phyloP scores from a whole-genome alignment of 1,140 invertebrate genomes.

The Radopholus similis region DNA sequence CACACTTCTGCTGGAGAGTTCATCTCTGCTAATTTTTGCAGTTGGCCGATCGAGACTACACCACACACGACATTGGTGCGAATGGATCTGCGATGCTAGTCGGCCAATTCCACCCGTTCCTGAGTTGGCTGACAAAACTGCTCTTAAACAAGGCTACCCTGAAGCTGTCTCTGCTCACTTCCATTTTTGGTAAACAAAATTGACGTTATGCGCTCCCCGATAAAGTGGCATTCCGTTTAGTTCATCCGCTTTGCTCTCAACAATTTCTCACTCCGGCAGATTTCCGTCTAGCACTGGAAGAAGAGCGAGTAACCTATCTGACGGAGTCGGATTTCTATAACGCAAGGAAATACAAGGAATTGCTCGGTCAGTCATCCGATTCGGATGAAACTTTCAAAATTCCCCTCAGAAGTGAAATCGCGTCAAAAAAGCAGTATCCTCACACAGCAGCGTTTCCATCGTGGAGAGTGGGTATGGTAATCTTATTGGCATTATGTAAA shows the following conservation, averaged over 20 bases:
- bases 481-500: too few relatives aligned
- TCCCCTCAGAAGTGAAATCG: background rate
- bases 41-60: too few relatives aligned
- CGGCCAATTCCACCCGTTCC: too few relatives aligned
- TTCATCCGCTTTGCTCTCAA: conserved; percentile 11
- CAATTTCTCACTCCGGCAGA: conserved; percentile 24
- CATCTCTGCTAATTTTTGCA: too few relatives aligned
- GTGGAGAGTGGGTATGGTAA: conserved; percentile 6
- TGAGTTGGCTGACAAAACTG: too few relatives aligned
- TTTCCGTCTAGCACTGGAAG: conserved; percentile 20
- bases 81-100: too few relatives aligned
- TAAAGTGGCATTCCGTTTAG: background rate
- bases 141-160: background rate
- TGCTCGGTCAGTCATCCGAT: conserved; percentile 19
- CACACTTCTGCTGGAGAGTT: too few relatives aligned
- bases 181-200: too few relatives aligned
- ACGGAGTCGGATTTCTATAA: conserved; percentile 55
- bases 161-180: too few relatives aligned
- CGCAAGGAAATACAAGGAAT: conserved; percentile 42
- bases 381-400: background rate
- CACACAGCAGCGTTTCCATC: background rate
- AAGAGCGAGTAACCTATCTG: conserved; percentile 28
- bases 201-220: too few relatives aligned
- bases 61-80: too few relatives aligned
- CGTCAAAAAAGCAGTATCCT: conserved; percentile 10